Percentiles rank a stretch among this genome's conserved stretches.
Evolutionary conservation across 1,140 invertebrate genomes (phyloP).

Genomic region (Argopecten irradians): DNA sequence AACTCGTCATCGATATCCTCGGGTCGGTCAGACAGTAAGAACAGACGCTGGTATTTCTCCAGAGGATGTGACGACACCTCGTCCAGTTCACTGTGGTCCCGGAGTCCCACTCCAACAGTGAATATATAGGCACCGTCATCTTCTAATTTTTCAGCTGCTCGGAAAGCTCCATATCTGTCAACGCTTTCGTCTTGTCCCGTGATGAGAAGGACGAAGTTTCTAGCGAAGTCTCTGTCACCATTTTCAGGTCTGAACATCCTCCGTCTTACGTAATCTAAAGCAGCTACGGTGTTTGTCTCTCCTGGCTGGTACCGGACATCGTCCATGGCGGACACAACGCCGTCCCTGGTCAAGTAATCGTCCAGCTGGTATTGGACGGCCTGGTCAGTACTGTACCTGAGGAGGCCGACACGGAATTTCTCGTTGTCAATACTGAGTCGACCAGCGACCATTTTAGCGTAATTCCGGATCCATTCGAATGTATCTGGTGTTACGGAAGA

Average conservation of each 20-base stretch:
- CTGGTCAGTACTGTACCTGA: constrained; percentile 55
- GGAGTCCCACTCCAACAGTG: constrained; percentile 60
- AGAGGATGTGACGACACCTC: constrained; percentile 56
- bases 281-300: constrained; percentile 52
- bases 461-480: constrained; percentile 56
- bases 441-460: constrained; percentile 51
- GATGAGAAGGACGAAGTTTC: constrained; percentile 63
- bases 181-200: constrained; percentile 61
- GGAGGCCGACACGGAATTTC: constrained; percentile 56
- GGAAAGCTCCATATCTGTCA: constrained; percentile 33
- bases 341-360: constrained; percentile 36
- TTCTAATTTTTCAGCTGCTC: constrained; percentile 54
- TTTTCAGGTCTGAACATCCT: constrained; percentile 52
- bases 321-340: constrained; percentile 53
- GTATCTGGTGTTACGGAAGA: constrained; percentile 44
- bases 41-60: constrained; percentile 47
- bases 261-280: constrained; percentile 40
- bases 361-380: constrained; percentile 51
- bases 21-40: neutral
- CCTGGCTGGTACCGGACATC: constrained; percentile 53
- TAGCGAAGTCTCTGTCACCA: constrained; percentile 60
- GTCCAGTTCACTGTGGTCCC: constrained; percentile 59
- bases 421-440: constrained; percentile 54
- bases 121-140: constrained; percentile 54
- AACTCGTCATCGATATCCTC: neutral